Evolutionary conservation across 1,140 invertebrate genomes (phyloP), one percentile per base, ranked within the genome.

Genomic region (Ostrea denselamellosa): DNA sequence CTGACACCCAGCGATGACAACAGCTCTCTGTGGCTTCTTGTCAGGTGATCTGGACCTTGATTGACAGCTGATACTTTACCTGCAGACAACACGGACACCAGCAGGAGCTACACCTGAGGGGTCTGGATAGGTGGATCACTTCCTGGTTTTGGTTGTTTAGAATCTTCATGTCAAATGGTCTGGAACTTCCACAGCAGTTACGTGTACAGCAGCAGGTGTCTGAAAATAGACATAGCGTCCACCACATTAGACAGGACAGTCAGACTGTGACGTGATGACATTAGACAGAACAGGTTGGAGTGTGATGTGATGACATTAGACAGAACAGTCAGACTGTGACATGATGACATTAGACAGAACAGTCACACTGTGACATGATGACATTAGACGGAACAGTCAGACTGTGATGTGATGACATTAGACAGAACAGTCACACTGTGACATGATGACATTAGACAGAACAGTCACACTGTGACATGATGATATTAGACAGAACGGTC

Each of bases 101-200:
- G 92, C 97, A 98, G 5, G 96, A 96, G 88, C 96, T 96, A 94
- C 97, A 98, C 17, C 97, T 96, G 19, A 98, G 94, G 0, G 97
- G 97, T 56, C 97, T 96, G 90, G 97, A 95, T 52, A 96, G 94
- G 92, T 97, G 97, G 89, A 98, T 97, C 12, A 98, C 96, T 96
- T 98, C 97, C 90, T 96, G 97, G 87, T 96, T 96, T 90, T 95
- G 96, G 91, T 96, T 97, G 94, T 98, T 98, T 86, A 97, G 95
- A 88, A 99, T 97, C 93, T 97, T 97, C 96, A 99, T 98, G 89
- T 98, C 97, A 94, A 98, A 98, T 0, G 97, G 96, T 51, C 98
- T 96, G 22, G 96, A 91, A 0, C 97, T 96, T 0, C 98, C 98
- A 92, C 97, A 97, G 91, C 96, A 97, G 91, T 97, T 97, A 90